Base-by-base conservation (phyloP, 2,888 invertebrate species). In the Hoplodrina ambigua region DNA sequence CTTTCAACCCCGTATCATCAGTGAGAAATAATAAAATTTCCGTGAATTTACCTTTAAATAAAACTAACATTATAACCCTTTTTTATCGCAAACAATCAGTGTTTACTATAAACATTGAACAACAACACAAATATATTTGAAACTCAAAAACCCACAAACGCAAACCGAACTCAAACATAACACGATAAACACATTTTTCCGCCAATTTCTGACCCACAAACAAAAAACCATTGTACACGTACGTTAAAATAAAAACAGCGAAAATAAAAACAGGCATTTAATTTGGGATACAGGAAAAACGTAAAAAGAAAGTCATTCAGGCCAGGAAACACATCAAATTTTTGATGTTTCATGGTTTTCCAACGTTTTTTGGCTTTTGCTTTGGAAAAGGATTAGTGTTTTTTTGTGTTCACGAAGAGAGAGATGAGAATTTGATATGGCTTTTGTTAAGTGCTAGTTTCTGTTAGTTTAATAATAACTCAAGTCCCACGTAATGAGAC, bases 271-370 rank as follows among this genome's bases (percentile, higher is more conserved):
- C 37, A 37, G 37, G 37, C 65, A 70, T 83, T 81, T 81, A 77
- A 72, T 77, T 77, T 74, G 41, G 69, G 33, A 67, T 55, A 67
- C 73, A 59, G 74, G 62, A 69, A 71, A 37, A 76, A 65, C n/a
- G 49, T 8, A 58, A 72, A 75, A 80, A 55, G 65, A 63, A 77
- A 78, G 57, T 74, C 69, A 68, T 74, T 56, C 59, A 30, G n/a
- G 33, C 25, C 25, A 59, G 72, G 70, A 71, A 78, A 78, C 75
- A 64, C 72, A 56, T 69, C 61, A 70, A 75, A 78, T 75, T 72
- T 76, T 71, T 69, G 75, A 78, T 78, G 66, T n/a, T 52, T 4
- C 20, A 53, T 59, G 41, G 58, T 50, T 69, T 55, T 57, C 30
- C 55, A 17, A 5, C 5, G 25, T 52, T 46, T 77, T 55, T 44